Evolutionary conservation across 2,888 invertebrate genomes (phyloP).

Genomic region (Hirtodrosophila trivittata): DNA sequence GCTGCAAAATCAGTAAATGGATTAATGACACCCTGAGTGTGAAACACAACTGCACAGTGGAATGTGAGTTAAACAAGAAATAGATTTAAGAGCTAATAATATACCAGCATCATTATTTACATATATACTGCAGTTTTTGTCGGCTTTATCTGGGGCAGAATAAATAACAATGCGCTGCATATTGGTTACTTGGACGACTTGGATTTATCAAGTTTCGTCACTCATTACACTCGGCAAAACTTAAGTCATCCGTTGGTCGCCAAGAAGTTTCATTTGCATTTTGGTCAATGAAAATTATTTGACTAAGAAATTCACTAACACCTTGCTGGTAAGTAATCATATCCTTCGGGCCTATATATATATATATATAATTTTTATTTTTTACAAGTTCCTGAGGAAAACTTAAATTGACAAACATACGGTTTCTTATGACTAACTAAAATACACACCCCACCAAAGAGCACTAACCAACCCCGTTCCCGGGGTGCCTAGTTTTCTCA

Average conservation of each 20-base stretch:
- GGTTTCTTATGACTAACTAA: too few species aligned
- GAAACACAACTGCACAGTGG: constrained; percentile 75
- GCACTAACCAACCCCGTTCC: too few species aligned
- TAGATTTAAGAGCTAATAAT: neutral
- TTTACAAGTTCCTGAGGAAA: too few species aligned
- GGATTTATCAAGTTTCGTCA: constrained; percentile 84
- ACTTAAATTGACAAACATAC: too few species aligned
- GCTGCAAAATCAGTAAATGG: constrained; percentile 83
- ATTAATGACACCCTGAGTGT: constrained; percentile 83
- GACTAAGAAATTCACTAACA: constrained; percentile 84
- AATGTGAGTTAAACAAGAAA: constrained; percentile 69
- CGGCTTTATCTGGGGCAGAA: constrained; percentile 82
- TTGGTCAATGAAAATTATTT: constrained; percentile 84
- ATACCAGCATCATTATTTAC: neutral
- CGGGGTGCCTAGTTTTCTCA: too few species aligned
- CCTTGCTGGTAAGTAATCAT: constrained; percentile 85
- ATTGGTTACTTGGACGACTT: constrained; percentile 84
- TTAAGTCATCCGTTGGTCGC: constrained; percentile 82
- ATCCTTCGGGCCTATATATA: too few species aligned
- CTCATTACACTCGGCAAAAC: constrained; percentile 84
- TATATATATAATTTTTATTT: too few species aligned
- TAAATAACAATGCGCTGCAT: constrained; percentile 83
- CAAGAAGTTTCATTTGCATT: constrained; percentile 80
- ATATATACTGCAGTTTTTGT: constrained; percentile 79
- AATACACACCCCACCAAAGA: too few species aligned